A percentile compares a stretch with the other conserved stretches of the same genome.
phyloP scores from a whole-genome alignment of 2,113 vertebrate genomes.

The Callipepla californica region DNA sequence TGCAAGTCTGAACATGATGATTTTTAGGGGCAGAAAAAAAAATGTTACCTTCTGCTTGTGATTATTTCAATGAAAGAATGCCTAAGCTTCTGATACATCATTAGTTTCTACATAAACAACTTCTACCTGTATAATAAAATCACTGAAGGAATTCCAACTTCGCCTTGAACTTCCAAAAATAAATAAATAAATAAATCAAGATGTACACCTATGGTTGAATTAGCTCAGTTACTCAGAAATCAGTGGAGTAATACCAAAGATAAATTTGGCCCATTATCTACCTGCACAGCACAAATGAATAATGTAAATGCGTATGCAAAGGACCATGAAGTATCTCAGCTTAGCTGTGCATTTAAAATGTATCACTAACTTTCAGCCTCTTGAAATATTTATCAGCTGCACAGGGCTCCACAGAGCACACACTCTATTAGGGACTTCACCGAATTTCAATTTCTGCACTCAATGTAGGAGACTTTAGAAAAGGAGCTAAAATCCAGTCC shows the following conservation, averaged over 20 bases:
- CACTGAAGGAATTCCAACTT: neutral
- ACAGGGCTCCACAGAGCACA: neutral
- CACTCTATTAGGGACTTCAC: conserved; percentile 22
- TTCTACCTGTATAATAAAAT: conserved; percentile 1
- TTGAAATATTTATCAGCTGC: conserved; percentile 18
- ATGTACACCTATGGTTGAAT: neutral
- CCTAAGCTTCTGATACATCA: neutral
- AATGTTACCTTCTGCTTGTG: neutral
- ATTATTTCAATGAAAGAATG: conserved; percentile 2
- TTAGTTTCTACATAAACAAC: neutral
- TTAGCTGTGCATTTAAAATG: conserved; percentile 64
- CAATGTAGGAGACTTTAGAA: neutral
- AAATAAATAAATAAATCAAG: neutral
- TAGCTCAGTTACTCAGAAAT: conserved; percentile 34
- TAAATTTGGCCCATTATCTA: conserved; percentile 53
- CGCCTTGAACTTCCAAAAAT: conserved; percentile 12
- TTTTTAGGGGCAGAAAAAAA: neutral
- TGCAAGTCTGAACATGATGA: neutral
- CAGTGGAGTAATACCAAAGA: conserved; percentile 40
- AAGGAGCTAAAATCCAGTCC: neutral
- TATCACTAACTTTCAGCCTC: conserved; percentile 52
- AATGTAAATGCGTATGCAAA: conserved; percentile 65
- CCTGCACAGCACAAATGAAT: conserved; percentile 61
- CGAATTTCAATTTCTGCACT: conserved; percentile 33
- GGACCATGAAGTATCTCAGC: conserved; percentile 42